Evolutionary conservation across 2,888 invertebrate species (phyloP).

Genomic region (Charanyca ferruginea): DNA sequence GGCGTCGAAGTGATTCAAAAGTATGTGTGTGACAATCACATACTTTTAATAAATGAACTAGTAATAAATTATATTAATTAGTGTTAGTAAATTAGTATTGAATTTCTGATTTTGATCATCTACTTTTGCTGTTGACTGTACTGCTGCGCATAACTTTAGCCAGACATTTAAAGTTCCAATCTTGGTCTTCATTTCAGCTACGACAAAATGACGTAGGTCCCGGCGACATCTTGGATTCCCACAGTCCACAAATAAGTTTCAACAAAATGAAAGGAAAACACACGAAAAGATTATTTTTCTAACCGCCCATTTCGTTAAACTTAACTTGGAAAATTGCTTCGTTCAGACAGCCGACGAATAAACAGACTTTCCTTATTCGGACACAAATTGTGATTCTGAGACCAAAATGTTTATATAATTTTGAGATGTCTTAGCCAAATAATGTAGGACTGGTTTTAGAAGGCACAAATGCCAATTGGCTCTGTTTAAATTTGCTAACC

Average conservation of each 20-base stretch:
- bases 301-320: constrained; percentile 4
- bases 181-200: too few relatives aligned
- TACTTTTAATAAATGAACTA: too few relatives aligned
- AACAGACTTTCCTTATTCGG: constrained; percentile 27
- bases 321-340: constrained; percentile 22
- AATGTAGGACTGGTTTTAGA: constrained; percentile 3
- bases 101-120: too few relatives aligned
- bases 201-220: too few relatives aligned
- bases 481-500: constrained; percentile 19
- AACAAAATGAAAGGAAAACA: constrained; percentile 12
- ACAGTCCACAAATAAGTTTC: constrained; percentile 1
- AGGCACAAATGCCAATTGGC: constrained; percentile 11
- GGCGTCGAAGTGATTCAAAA: too few relatives aligned
- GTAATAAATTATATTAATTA: too few relatives aligned
- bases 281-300: constrained; percentile 6
- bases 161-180: too few relatives aligned
- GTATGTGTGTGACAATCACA: too few relatives aligned
- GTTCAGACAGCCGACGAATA: background rate
- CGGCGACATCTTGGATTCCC: too few relatives aligned
- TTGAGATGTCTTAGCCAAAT: constrained; percentile 11
- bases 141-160: too few relatives aligned
- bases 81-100: too few relatives aligned
- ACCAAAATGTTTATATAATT: constrained; percentile 41
- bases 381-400: constrained; percentile 30
- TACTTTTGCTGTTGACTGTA: too few relatives aligned